Evolutionary conservation across 1,140 invertebrate species (phyloP).

Genomic region (Scaptodrosophila lebanonensis): DNA sequence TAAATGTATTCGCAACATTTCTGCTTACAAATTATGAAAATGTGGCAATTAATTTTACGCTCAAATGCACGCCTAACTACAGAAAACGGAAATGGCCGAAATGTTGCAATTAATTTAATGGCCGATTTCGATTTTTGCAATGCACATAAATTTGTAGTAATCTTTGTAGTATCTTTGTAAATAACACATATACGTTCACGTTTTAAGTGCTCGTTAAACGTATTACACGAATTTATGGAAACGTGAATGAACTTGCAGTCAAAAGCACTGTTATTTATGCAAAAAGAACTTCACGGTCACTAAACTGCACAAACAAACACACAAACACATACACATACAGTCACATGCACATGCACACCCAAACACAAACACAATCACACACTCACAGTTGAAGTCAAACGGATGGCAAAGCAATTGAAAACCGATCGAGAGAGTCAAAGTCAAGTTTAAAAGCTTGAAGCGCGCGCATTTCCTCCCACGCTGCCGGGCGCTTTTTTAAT

Average conservation of each 20-base stretch:
- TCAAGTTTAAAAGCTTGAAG: constrained; percentile 25
- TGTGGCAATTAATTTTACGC: constrained; percentile 65
- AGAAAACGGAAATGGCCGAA: constrained; percentile 61
- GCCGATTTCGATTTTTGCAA: constrained; percentile 48
- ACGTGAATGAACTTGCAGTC: constrained; percentile 66
- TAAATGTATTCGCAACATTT: no score
- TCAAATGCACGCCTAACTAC: constrained; percentile 45
- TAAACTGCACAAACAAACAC: constrained; percentile 10
- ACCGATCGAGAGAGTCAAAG: constrained; percentile 29
- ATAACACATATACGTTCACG: no score
- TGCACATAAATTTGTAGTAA: constrained; percentile 25
- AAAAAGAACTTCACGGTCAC: constrained; percentile 43
- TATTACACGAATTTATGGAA: constrained; percentile 46
- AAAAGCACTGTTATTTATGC: constrained; percentile 31
- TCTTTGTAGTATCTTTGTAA: no score
- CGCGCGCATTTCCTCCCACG: not conserved
- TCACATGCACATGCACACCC: constrained; percentile 5
- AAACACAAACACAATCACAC: constrained; percentile 44
- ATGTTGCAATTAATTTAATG: constrained; percentile 58
- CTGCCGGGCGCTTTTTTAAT: not conserved
- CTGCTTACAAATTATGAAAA: constrained; percentile 36
- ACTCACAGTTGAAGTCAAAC: constrained; percentile 3
- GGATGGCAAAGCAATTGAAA: constrained; percentile 22
- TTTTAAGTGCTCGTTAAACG: no score
- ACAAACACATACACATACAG: constrained; percentile 7